Base-by-base conservation (phyloP, 92 coral and sea anemone genomes). In the Metridium senile region DNA sequence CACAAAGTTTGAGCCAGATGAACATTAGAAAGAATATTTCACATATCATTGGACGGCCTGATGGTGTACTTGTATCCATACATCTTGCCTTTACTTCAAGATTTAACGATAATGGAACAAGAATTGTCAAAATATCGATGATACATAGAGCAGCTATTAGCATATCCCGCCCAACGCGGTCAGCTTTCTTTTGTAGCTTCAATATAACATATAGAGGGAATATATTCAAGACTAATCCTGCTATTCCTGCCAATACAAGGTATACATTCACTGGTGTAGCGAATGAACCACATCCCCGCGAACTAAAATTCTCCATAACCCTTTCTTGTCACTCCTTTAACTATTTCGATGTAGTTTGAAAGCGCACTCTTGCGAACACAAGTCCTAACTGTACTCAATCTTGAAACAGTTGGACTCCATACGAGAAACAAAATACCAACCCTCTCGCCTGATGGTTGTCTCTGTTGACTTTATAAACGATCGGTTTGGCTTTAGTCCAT, bases 1-100 rank as follows among this genome's bases (percentile, higher is more conserved):
- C 78, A 20, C 93, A 72, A 0, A 91, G 82, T 33, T 91, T 91
- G 21, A 91, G 45, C 97, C 97, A 88, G 28, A 91, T 74, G 62
- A 88, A 91, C 84, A 90, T 82, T 25, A 91, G 70, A 72, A 85
- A 82, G 72, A 91, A 88, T 65, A 91, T 88, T 81, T 91, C 97
- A 78, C 97, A 91, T 61, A 91, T 75, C 68, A 91, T 74, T 31
- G 97, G 89, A 61, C 97, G 27, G 66, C 25, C 49, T 52, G 67
- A 39, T 22, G 61, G 22, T 17, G 49, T 18, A 30, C 43, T 45
- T 27, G 26, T 46, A 16, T 69, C 28, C 1, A 61, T 29, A 47
- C 89, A 84, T 62, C 33, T 63, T 52, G 80, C 76, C 79, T 85
- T 53, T 31, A 82, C 78, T 56, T 82, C 79, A 11, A 88, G 73